Base-by-base conservation (phyloP, 2,888 invertebrate species). In the Dryobotodes eremita region DNA sequence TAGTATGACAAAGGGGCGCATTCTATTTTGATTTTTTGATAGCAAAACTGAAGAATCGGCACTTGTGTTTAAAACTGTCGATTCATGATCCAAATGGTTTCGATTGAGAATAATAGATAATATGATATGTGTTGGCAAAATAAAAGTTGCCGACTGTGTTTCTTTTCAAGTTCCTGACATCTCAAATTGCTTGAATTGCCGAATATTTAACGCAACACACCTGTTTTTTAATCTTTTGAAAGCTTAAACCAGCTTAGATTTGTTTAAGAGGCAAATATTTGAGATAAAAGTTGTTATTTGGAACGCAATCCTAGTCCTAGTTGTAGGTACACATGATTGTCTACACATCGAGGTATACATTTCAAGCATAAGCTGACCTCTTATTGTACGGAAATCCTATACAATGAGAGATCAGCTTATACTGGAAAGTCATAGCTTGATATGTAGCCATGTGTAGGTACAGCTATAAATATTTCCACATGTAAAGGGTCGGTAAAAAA, bases 1-100 rank as follows among this genome's bases (percentile, higher is more conserved):
- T 93, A 92, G 92, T 88, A 89, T 83, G 79, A 92, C 91, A 94
- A 95, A 93, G 90, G 92, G 89, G 90, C 90, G 88, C 91, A 92
- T 92, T 93, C 89, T 95, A 92, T 95, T 95, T 95, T 96, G 95
- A 96, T 95, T 94, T 92, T 95, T 93, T 93, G 94, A 95, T 95
- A 94, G 87, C 90, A 92, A 94, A 92, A 93, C 93, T 92, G 92
- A 91, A 93, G 92, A 92, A 91, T 91, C 90, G 91, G 90, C 93
- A 94, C 94, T 95, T 95, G 91, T 93, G 87, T 90, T 85, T 88
- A 89, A 92, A 92, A 92, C 90, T 92, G 92, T 86, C 92, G 92
- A 93, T 91, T 94, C 92, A 92, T 88, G 89, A 90, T 89, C 84
- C 88, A 91, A 92, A 91, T 84, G 78, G 80, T 77, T 88, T 88